Base-by-base conservation (phyloP, 2,113 vertebrate species). In the Protomyctophum bolini region DNA sequence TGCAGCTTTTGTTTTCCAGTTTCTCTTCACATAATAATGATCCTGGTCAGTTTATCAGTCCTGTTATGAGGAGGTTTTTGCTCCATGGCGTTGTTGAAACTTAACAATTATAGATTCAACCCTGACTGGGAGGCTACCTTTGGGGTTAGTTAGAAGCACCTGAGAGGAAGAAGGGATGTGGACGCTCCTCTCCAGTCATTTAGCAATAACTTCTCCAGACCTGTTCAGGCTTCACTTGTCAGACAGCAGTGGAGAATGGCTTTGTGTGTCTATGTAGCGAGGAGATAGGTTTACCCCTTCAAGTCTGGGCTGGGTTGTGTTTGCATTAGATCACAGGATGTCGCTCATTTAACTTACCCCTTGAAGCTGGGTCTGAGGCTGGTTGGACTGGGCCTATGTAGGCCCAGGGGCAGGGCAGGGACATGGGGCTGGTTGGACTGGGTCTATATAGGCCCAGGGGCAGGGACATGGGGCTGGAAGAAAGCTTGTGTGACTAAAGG, bases 301-400 rank as follows among this genome's bases (percentile, higher is more conserved):
- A 65, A 88, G 83, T 70, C 72, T 61, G 68, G 82, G 86, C 78
- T 63, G 68, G 70, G 81, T 80, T 87, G 77, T 88, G 87, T 86
- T 87, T 89, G 79, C 83, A 88, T 85, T 81, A 89, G 86, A 87
- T 89, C 78, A 41, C 33, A 86, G 72, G 77, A 74, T 79, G 63
- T 64, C 66, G 66, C 62, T 83, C 71, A 70, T 81, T 83, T 83
- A 81, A 72, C 66, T 66, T 76, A 50, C 46, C 68, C 81, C 69
- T 71, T 57, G 82, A 79, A 75, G 72, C 60, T 52, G 10, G 72
- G 56, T 66, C 68, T 14, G 49, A 47, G 71, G 58, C 63, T 49
- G 56, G 45, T 47, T 12, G 71, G 77, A 84, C 76, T 75, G 70
- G 75, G 69, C 70, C 8, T 78, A 70, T 63, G 7, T 64, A 2